These are phyloP conservation scores for Gadus chalcogrammus DNA, from an alignment of 2,113 vertebrate species.

Conservation along the genomic window DNA sequence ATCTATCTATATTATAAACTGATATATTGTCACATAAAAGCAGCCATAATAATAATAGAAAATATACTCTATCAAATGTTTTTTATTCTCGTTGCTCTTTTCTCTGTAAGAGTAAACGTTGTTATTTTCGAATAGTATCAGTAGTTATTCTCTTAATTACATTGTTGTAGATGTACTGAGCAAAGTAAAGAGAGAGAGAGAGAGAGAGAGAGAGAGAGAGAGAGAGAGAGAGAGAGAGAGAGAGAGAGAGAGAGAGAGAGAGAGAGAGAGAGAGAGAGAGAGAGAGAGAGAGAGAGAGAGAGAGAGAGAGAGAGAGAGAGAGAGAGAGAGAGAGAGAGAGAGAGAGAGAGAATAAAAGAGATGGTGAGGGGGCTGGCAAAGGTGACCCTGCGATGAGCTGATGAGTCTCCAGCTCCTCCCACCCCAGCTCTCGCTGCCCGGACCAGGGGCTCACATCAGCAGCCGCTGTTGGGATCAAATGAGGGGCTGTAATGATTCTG, in stretches of 20 bases:
- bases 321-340: background rate
- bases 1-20: background rate
- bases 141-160: no score
- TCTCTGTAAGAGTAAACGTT: no score
- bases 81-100: background rate
- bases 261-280: no score
- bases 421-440: background rate
- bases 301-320: no score
- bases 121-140: no score
- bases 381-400: background rate
- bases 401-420: constrained; percentile 20
- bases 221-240: no score
- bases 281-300: background rate
- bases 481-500: constrained; percentile 62
- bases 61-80: background rate
- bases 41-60: background rate
- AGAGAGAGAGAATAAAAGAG: background rate
- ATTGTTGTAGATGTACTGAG: no score
- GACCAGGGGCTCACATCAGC: background rate
- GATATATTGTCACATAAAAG: background rate
- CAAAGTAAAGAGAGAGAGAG: no score
- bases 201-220: no score
- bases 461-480: constrained; percentile 40
- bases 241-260: no score
- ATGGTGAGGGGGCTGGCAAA: constrained; percentile 1